phyloP scores from a whole-genome alignment of 2,888 invertebrate genomes.

The Xylota sylvarum region DNA sequence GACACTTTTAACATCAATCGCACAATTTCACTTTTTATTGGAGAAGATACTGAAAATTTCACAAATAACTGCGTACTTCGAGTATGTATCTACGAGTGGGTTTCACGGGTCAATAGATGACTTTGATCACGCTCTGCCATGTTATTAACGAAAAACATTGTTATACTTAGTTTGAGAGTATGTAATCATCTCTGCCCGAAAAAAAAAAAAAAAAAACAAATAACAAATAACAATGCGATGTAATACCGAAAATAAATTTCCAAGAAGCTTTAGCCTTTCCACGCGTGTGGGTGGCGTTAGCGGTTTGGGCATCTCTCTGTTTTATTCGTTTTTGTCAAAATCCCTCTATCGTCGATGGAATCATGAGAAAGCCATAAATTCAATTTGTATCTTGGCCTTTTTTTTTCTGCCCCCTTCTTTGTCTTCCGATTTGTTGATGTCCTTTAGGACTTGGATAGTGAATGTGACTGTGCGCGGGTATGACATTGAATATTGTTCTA shows the following conservation, averaged over 20 bases:
- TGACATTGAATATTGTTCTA: constrained; percentile 16
- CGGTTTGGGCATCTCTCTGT: not conserved
- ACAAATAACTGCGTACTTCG: too few relatives aligned
- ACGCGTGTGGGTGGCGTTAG: constrained; percentile 5
- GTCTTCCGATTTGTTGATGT: constrained; percentile 20
- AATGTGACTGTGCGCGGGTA: constrained; percentile 4
- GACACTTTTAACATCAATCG: too few relatives aligned
- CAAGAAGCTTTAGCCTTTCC: constrained; percentile 9
- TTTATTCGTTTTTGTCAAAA: constrained; percentile 26
- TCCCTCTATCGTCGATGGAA: constrained; percentile 36
- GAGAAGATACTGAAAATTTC: too few relatives aligned
- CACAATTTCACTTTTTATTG: too few relatives aligned
- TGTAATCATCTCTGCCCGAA: not conserved
- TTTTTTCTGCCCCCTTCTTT: constrained; percentile 4
- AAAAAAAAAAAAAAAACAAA: not conserved
- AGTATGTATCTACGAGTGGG: not conserved
- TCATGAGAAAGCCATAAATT: constrained; percentile 53
- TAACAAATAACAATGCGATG: not conserved
- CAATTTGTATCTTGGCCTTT: constrained; percentile 44
- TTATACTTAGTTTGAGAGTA: too few relatives aligned
- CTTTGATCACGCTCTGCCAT: not conserved
- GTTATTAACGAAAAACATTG: constrained; percentile 7
- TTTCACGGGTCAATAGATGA: not conserved
- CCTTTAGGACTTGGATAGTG: not conserved
- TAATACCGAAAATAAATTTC: not conserved